Percentiles rank a stretch among this genome's conserved stretches.
Evolutionary conservation across 2,888 invertebrate species (phyloP).

Genomic region (Erynnis tages): DNA sequence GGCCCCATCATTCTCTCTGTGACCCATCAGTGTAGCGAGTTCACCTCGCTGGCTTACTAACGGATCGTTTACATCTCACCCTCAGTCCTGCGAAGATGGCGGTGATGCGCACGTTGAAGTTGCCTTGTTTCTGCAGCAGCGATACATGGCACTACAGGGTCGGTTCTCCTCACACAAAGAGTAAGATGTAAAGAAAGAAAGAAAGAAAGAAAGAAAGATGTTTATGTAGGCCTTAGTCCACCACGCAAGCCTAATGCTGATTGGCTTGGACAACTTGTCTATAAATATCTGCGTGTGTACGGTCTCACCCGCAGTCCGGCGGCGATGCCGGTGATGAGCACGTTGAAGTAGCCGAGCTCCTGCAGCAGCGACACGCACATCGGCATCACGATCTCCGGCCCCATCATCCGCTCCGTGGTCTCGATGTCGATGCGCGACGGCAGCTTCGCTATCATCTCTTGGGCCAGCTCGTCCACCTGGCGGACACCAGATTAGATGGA

Average conservation of each 20-base stretch:
- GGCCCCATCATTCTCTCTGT: conserved; percentile 88
- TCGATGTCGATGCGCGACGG: conserved; percentile 89
- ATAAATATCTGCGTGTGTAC: too few species aligned
- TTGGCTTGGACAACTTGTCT: too few species aligned
- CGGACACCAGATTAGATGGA: too few species aligned
- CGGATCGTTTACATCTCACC: too few species aligned
- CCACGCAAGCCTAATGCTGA: too few species aligned
- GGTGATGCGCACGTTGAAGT: conserved; percentile 64
- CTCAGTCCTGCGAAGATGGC: conserved; percentile 47
- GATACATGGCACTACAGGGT: too few species aligned
- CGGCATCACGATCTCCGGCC: conserved; percentile 85
- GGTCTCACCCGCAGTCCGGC: conserved; percentile 21
- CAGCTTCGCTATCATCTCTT: conserved; percentile 87
- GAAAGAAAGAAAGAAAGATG: too few species aligned
- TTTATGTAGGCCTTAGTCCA: too few species aligned
- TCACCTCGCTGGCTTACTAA: too few species aligned
- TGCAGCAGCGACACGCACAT: conserved; percentile 92
- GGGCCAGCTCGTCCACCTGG: conserved; percentile 80
- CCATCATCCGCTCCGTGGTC: conserved; percentile 87
- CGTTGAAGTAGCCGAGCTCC: conserved; percentile 82
- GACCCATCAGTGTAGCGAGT: too few species aligned
- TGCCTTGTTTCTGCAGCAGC: conserved; percentile 87
- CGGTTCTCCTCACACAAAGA: too few species aligned
- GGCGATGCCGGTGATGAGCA: conserved; percentile 54
- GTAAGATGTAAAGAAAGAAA: too few species aligned